phyloP scores from a whole-genome alignment of 2,888 invertebrate species.

The Thera obeliscata region DNA sequence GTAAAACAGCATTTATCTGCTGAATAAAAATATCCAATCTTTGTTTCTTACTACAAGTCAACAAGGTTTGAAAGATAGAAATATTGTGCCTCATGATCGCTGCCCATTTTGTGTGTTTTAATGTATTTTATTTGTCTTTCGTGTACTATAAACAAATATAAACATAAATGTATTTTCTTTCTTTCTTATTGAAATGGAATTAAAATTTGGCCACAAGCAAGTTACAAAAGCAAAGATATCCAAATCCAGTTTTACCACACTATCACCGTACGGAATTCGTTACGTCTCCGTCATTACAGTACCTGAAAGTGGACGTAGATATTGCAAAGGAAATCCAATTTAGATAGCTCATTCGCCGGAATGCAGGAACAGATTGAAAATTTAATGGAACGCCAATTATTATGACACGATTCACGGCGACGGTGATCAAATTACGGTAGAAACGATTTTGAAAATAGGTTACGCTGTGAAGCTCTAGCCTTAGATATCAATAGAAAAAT shows the following conservation, averaged over 20 bases:
- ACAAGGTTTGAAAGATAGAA: no score
- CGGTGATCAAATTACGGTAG: constrained; percentile 4
- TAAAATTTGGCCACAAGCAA: neutral
- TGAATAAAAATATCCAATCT: no score
- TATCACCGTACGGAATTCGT: constrained; percentile 11
- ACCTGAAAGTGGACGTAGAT: constrained; percentile 40
- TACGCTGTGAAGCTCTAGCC: neutral
- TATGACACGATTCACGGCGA: constrained; percentile 42
- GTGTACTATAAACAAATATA: no score
- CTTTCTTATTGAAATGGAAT: no score
- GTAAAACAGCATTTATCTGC: no score
- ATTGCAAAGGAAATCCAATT: constrained; percentile 62
- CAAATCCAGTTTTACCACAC: constrained; percentile 10
- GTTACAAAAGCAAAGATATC: neutral
- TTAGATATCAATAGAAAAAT: no score
- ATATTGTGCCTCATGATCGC: no score
- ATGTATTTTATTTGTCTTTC: no score
- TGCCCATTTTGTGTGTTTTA: no score
- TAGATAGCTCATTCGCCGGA: constrained; percentile 52
- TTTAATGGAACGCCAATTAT: constrained; percentile 68
- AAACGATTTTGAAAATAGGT: constrained; percentile 2
- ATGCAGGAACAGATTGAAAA: constrained; percentile 48
- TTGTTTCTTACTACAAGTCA: no score
- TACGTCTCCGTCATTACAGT: constrained; percentile 18
- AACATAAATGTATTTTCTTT: no score